Evolutionary conservation across 2,888 invertebrate species (phyloP), one percentile per base, ranked within the genome.

Genomic region (Lepidocyrtinus sp.): DNA sequence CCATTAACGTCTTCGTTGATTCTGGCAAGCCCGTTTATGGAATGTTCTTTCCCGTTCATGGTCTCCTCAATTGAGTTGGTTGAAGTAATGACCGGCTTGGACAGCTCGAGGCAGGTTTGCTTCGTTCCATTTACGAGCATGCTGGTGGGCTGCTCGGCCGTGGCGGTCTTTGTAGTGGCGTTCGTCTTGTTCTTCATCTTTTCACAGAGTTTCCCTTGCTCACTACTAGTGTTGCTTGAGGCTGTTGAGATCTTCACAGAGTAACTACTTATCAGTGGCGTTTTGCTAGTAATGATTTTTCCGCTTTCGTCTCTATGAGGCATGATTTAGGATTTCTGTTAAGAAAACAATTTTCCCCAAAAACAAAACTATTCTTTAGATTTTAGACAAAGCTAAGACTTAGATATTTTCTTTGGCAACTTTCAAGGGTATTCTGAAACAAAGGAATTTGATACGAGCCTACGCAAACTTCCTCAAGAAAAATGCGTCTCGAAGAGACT

Each of bases 211-310:
- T 46, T 24, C 26, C 24, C n/a, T 26, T 27, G 50, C 24, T 46
- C 3, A 50, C 17, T 72, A n/a, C 24, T 63, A 22, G 46, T 62
- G 72, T 63, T 72, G n/a, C 64, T 64, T 64, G 64, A 64, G 24
- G 64, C 2, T 12, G 50, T 25, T 70, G 77, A 77, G 72, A 77
- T 72, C 77, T 77, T 77, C 5, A 46, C 45, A 45, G 77, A 71
- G 77, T 77, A 72, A 46, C 45, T 77, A 24, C 77, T 67, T 62
- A 77, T 21, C 27, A 77, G 21, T 25, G 77, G 77, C 22, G 77
- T 77, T 77, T 77, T 77, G 65, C 77, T 77, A 45, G 77, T 77
- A 21, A 77, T 67, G n/a, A 77, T 77, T 46, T 77, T 77, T 15
- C 77, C 77, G 67, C 45, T 61, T 67, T 72, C 77, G 62, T 61